phyloP scores from a whole-genome alignment of 2,113 vertebrate species.

The Oophaga pumilio region DNA sequence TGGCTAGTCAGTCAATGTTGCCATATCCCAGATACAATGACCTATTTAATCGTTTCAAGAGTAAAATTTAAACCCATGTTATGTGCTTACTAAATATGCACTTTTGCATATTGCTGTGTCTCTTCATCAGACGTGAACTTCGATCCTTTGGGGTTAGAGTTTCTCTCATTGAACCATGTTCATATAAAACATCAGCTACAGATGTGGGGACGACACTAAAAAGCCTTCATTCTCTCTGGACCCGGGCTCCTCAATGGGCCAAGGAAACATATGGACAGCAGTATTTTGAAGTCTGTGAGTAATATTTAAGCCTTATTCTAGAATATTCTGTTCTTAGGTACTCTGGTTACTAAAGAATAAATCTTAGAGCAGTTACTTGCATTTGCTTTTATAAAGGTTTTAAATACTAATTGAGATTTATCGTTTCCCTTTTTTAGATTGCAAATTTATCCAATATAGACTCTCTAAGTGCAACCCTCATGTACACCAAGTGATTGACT shows the following conservation, averaged over 20 bases:
- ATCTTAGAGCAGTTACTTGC: no score
- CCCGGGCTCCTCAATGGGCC: conserved; percentile 54
- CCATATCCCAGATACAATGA: no score
- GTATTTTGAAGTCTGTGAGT: conserved; percentile 70
- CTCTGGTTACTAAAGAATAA: no score
- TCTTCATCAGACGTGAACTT: conserved; percentile 68
- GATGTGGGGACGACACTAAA: not conserved
- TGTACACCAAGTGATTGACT: conserved; percentile 67
- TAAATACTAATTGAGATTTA: not conserved
- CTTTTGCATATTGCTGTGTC: not conserved
- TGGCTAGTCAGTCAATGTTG: no score
- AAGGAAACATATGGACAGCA: conserved; percentile 45
- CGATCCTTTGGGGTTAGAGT: conserved; percentile 70
- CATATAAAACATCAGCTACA: conserved; percentile 66
- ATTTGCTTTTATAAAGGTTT: no score
- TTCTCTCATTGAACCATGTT: conserved; percentile 69
- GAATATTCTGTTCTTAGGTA: no score
- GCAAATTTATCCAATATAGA: conserved; percentile 22
- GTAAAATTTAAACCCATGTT: no score
- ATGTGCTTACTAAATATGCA: not conserved
- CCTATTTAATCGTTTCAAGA: not conserved
- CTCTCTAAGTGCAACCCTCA: conserved; percentile 52
- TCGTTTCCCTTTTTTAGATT: conserved; percentile 39
- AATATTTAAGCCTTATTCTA: not conserved
- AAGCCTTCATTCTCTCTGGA: conserved; percentile 64